phyloP scores from a whole-genome alignment of 1,140 invertebrate genomes.

The Zaprionus gabonicus region DNA sequence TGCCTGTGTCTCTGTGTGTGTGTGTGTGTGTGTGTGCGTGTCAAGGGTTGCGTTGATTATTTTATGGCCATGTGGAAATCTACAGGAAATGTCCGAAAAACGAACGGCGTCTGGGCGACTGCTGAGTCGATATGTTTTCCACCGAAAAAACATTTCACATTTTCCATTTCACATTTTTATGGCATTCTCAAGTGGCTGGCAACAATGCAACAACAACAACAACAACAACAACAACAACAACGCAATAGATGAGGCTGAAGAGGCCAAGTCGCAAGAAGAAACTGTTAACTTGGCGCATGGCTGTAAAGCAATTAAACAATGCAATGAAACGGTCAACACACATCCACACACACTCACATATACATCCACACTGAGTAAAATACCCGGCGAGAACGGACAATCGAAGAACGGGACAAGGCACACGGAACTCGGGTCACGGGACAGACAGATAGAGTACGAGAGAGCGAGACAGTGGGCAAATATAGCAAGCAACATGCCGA shows the following conservation, averaged over 20 bases:
- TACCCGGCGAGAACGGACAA: constrained; percentile 15
- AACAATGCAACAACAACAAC: constrained; percentile 6
- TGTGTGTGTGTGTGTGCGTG: constrained; percentile 49
- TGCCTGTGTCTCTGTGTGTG: neutral
- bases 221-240: neutral
- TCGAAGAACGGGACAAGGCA: constrained; percentile 1
- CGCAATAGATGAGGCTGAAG: constrained; percentile 7
- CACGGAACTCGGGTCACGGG: neutral
- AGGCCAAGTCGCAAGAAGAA: constrained; percentile 19
- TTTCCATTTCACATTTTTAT: constrained; percentile 63
- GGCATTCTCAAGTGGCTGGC: constrained; percentile 62
- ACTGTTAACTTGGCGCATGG: constrained; percentile 77
- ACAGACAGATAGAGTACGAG: neutral
- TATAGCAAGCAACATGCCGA: constrained; percentile 7
- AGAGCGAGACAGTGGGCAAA: too few relatives aligned
- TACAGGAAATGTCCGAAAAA: constrained; percentile 67
- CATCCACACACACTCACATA: constrained; percentile 8
- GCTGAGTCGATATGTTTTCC: constrained; percentile 49
- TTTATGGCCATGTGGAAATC: constrained; percentile 81
- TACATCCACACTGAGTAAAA: constrained; percentile 10
- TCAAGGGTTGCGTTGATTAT: constrained; percentile 77
- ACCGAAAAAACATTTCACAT: constrained; percentile 52
- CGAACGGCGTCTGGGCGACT: constrained; percentile 38
- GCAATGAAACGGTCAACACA: constrained; percentile 33
- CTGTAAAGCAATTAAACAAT: constrained; percentile 66